Evolutionary conservation across 2,113 vertebrate species (phyloP).

Genomic region (Mastomys natalensis): DNA sequence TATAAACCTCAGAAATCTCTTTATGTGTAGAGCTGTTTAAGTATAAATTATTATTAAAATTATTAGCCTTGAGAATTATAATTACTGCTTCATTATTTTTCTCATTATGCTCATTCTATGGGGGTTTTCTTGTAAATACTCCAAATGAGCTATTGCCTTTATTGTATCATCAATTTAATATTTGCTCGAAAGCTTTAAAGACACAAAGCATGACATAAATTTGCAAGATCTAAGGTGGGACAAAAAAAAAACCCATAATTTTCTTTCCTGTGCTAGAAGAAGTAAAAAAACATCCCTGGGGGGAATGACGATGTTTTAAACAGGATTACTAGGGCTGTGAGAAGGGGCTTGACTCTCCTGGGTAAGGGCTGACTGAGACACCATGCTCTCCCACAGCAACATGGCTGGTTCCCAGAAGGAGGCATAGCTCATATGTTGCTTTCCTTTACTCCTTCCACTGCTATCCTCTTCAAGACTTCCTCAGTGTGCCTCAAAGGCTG

Average conservation of each 20-base stretch:
- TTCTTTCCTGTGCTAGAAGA: constrained; percentile 60
- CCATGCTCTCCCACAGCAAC: not conserved
- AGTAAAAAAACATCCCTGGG: constrained; percentile 35
- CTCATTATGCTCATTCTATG: constrained; percentile 77
- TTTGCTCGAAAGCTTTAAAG: constrained; percentile 75
- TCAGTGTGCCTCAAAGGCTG: not conserved
- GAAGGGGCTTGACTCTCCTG: not conserved
- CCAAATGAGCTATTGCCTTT: constrained; percentile 74
- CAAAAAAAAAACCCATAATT: constrained; percentile 43
- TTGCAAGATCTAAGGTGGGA: constrained; percentile 69
- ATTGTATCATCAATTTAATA: constrained; percentile 71
- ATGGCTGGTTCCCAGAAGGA: not conserved
- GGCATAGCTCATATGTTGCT: rapidly evolving
- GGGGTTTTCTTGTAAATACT: constrained; percentile 77
- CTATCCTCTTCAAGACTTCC: not conserved
- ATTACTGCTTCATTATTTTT: constrained; percentile 80
- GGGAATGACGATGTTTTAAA: not conserved
- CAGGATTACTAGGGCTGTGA: not conserved
- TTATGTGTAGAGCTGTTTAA: constrained; percentile 72
- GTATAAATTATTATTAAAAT: constrained; percentile 81
- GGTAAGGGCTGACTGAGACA: not conserved
- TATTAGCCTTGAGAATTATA: constrained; percentile 81
- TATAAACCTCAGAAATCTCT: constrained; percentile 70
- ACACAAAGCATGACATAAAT: constrained; percentile 67
- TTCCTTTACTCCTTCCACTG: not conserved